Evolutionary conservation across 2,797 vertebrate species (phyloP), one percentile per base, ranked within the genome.

Genomic region (Calcarius lapponicus): DNA sequence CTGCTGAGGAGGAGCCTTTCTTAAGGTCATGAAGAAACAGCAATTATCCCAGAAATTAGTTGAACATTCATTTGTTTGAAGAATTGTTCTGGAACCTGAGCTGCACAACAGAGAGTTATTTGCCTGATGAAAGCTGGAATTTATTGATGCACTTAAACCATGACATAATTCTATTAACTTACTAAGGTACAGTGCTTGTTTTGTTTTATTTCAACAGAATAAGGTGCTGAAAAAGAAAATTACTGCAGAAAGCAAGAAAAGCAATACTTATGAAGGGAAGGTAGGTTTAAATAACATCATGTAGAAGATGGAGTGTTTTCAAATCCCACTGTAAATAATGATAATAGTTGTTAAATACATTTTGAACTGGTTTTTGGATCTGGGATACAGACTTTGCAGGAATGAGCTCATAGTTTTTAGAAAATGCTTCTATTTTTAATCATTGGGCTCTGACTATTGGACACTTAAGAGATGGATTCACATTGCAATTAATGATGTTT

Each of bases 171-270:
- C n/a, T 60, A 1, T 45, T 28, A 34, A 70, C 8, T 64, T 57
- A 19, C 5, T 66, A 36, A 88, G 36, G 9, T 17, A 22, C 18
- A 54, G 28, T 34, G 13, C 22, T 80, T 87, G 5, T 21, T 90
- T 74, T 50, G 20, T 57, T 91, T 88, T 50, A 66, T 83, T 98
- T 97, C 97, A 85, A 97, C 90, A 99, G 99, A 99, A 98, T 95
- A 99, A 98, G 96, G 67, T 80, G 29, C 98, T 99, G 58, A 98
- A 98, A 96, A 99, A 98, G 94, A 98, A 98, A 97, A 96, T n/a
- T 11, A 88, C 93, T 95, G 96, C 98, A 97, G 98, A 98, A 93
- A 98, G 71, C 87, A 98, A 96, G 78, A 98, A 98, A 95, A 97
- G 70, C 91, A 97, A 65, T 97, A 71, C 97, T 88, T 98, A 97